A percentile compares a stretch with the other conserved stretches of the same genome.
phyloP scores from a whole-genome alignment of 2,113 vertebrate species.

The Ailuropoda melanoleuca region DNA sequence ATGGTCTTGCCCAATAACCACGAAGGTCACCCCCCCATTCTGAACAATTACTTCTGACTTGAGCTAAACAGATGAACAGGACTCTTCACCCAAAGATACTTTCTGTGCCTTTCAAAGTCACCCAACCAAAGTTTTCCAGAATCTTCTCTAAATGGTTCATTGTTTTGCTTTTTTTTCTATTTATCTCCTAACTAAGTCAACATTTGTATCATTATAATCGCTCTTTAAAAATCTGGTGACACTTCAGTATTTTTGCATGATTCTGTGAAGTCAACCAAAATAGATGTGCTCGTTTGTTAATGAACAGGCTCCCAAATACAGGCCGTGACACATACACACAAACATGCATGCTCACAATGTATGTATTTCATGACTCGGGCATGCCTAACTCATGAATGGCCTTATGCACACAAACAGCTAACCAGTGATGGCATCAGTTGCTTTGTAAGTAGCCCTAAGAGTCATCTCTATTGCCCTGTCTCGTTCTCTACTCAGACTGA shows the following conservation, averaged over 20 bases:
- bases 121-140: background rate
- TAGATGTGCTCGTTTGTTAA: conserved; percentile 6
- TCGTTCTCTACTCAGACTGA: background rate
- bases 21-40: background rate
- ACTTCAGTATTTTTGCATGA: conserved; percentile 16
- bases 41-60: conserved; percentile 31
- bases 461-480: background rate
- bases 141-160: conserved; percentile 33
- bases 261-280: conserved; percentile 19
- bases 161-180: background rate
- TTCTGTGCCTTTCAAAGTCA: conserved; percentile 48
- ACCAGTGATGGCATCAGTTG: background rate
- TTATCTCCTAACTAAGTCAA: background rate
- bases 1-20: background rate
- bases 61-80: conserved; percentile 25
- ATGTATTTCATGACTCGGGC: conserved; percentile 18
- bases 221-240: conserved; percentile 38
- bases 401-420: conserved; percentile 33
- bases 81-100: background rate
- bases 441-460: background rate
- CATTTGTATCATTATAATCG: background rate
- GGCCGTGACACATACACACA: background rate
- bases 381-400: background rate
- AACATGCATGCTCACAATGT: background rate
- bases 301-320: background rate